Percentiles rank a stretch among this genome's conserved stretches.
Evolutionary conservation across 2,888 invertebrate genomes (phyloP).

Genomic region (Parnassius mnemosyne): DNA sequence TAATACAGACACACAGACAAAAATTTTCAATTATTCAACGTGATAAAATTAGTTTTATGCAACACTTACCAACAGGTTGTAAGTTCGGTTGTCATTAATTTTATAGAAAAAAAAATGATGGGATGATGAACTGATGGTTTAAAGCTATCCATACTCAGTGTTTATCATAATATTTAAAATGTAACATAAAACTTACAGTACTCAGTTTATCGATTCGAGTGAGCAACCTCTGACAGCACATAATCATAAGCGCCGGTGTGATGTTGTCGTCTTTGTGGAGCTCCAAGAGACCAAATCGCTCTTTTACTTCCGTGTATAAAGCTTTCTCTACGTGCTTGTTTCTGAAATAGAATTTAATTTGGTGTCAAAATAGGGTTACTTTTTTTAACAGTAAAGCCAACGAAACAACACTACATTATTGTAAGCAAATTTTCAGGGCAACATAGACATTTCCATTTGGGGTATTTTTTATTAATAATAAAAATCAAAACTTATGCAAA

Average conservation of each 20-base stretch:
- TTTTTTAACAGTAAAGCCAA: not conserved
- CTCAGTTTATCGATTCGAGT: slow-evolving; percentile 61
- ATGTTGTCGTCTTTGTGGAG: slow-evolving; percentile 94
- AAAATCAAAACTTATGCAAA: too few species aligned
- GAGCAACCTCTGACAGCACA: slow-evolving; percentile 88
- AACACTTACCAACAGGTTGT: too few species aligned
- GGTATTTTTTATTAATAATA: too few species aligned
- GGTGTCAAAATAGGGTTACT: not conserved
- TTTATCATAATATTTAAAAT: slow-evolving; percentile 25
- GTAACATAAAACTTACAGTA: slow-evolving; percentile 41
- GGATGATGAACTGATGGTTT: too few species aligned
- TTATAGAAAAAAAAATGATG: too few species aligned
- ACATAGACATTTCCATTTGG: too few species aligned
- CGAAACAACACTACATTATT: not conserved
- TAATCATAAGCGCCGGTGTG: slow-evolving; percentile 93
- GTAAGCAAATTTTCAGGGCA: too few species aligned
- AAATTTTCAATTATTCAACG: too few species aligned
- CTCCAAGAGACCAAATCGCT: slow-evolving; percentile 84
- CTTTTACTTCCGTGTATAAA: slow-evolving; percentile 83
- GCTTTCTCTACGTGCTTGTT: slow-evolving; percentile 90
- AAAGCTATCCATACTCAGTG: too few species aligned
- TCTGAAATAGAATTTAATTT: slow-evolving; percentile 59
- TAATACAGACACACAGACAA: too few species aligned
- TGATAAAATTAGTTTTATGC: too few species aligned
- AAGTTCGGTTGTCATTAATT: too few species aligned